phyloP scores from a whole-genome alignment of 2,113 vertebrate genomes.

The Perca schrenkii region DNA sequence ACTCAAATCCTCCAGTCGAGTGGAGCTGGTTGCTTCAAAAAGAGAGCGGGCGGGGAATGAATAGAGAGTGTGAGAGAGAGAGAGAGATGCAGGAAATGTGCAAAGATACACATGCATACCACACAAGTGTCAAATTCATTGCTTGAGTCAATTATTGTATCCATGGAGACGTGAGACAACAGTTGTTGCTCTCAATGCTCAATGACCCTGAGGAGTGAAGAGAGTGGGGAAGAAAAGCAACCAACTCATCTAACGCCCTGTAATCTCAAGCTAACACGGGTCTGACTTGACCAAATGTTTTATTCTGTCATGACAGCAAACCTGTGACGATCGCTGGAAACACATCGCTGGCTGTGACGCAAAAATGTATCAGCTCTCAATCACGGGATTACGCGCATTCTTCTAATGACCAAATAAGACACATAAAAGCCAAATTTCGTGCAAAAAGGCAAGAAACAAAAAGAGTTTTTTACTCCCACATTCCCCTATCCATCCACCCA shows the following conservation, averaged over 20 bases:
- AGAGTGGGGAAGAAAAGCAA: conserved; percentile 19
- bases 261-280: conserved; percentile 22
- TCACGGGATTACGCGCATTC: conserved; percentile 9
- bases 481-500: conserved; percentile 56
- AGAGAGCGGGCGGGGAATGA: conserved; percentile 25
- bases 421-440: conserved; percentile 14
- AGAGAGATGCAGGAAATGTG: conserved; percentile 41
- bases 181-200: conserved; percentile 43
- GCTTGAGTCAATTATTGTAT: conserved; percentile 61
- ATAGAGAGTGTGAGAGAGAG: conserved; percentile 42
- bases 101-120: conserved; percentile 49
- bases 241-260: conserved; percentile 18
- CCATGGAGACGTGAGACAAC: conserved; percentile 74
- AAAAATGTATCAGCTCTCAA: conserved; percentile 43
- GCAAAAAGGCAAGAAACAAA: conserved; percentile 31
- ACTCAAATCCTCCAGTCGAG: conserved; percentile 94
- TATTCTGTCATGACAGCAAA: conserved; percentile 30
- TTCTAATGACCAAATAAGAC: conserved; percentile 19
- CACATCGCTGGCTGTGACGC: conserved; percentile 27
- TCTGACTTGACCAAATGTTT: conserved; percentile 55
- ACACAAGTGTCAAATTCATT: conserved; percentile 50
- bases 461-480: conserved; percentile 59
- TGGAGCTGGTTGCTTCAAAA: conserved; percentile 92
- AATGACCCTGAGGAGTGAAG: conserved; percentile 57
- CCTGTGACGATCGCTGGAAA: conserved; percentile 42